These are phyloP conservation scores for Phallusia fumigata DNA, from an alignment of 23 tunicate genomes.

Conservation along the genomic window DNA sequence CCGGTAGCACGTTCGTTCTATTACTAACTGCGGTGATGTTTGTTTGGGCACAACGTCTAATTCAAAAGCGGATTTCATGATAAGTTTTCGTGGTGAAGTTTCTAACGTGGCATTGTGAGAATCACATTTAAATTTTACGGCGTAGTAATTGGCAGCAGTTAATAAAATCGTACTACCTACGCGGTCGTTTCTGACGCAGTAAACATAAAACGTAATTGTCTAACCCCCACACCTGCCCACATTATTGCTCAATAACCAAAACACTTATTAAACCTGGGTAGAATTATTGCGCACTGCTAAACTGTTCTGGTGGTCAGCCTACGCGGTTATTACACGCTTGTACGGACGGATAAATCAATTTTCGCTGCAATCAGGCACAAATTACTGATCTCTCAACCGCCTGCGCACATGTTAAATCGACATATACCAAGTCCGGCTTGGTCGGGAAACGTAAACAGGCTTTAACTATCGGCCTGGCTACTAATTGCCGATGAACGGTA, in stretches of 20 bases:
- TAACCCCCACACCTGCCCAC: background rate
- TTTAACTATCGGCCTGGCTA: background rate
- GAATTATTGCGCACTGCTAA: background rate
- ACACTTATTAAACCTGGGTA: too few species aligned
- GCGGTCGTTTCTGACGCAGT: background rate
- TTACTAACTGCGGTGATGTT: too few species aligned
- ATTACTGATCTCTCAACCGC: background rate
- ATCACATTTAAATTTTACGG: too few species aligned
- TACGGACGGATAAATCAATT: background rate
- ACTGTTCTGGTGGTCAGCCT: background rate
- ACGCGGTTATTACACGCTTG: background rate
- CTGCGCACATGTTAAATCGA: background rate
- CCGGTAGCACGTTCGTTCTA: too few species aligned
- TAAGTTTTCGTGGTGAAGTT: too few species aligned
- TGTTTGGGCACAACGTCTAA: too few species aligned
- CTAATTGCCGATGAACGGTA: background rate
- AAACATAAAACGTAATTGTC: background rate
- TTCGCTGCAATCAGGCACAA: background rate
- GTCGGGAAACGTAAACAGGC: slow-evolving; percentile 4
- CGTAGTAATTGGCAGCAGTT: too few species aligned
- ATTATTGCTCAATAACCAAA: background rate
- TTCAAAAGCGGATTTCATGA: too few species aligned
- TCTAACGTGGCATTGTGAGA: too few species aligned
- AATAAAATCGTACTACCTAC: background rate
- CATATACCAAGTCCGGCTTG: background rate